Percentiles rank a stretch among this genome's conserved stretches.
phyloP scores from a whole-genome alignment of 1,140 invertebrate species.

The Vanessa tameamea region DNA sequence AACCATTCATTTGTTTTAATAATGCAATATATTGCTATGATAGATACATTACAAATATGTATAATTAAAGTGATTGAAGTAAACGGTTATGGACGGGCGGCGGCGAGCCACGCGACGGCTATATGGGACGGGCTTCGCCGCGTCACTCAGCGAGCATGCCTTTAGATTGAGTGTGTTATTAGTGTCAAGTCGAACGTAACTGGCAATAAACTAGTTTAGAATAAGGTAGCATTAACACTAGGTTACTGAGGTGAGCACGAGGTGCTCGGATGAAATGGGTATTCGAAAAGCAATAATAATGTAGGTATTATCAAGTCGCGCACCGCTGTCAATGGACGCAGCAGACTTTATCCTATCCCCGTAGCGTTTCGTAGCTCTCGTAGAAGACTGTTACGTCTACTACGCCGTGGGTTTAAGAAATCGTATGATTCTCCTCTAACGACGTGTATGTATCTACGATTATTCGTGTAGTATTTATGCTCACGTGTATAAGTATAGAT shows the following conservation, averaged over 20 bases:
- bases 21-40: no score
- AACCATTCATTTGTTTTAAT: no score
- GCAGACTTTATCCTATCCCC: conserved; percentile 61
- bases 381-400: conserved; percentile 41
- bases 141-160: conserved; percentile 66
- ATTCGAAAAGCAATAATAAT: conserved; percentile 80
- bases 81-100: conserved; percentile 46
- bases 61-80: conserved; percentile 25
- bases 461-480: no score
- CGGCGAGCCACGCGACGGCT: conserved; percentile 47
- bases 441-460: no score
- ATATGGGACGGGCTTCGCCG: conserved; percentile 56
- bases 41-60: background rate
- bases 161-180: conserved; percentile 70
- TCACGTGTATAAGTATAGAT: conserved; percentile 4
- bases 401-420: conserved; percentile 16
- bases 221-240: conserved; percentile 66
- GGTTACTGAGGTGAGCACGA: conserved; percentile 67
- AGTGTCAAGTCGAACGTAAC: conserved; percentile 67
- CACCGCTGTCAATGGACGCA: conserved; percentile 71
- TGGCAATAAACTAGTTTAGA: conserved; percentile 75
- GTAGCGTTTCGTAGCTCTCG: conserved; percentile 60
- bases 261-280: conserved; percentile 76
- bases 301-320: conserved; percentile 74
- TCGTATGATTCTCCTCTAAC: no score